These are phyloP conservation scores for Galleria mellonella DNA, from an alignment of 1,140 invertebrate genomes.

Conservation along the genomic window DNA sequence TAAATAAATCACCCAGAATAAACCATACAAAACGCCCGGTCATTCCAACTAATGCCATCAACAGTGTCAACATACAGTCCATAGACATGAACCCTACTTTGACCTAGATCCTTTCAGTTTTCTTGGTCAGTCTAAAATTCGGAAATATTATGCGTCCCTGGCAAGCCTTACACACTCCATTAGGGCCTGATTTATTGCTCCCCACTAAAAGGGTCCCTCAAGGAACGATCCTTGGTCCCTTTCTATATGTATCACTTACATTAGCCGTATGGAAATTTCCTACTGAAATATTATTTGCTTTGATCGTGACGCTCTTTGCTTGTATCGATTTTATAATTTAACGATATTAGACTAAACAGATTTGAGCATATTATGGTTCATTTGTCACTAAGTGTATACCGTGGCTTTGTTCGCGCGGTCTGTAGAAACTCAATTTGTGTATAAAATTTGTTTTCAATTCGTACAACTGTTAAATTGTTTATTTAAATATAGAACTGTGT, in stretches of 20 bases:
- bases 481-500: no score
- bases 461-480: no score
- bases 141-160: conserved; percentile 36
- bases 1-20: no score
- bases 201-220: conserved; percentile 54
- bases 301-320: conserved; percentile 5
- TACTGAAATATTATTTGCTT: conserved; percentile 24
- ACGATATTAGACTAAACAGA: no score
- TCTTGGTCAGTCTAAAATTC: conserved; percentile 37
- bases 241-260: conserved; percentile 31
- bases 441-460: no score
- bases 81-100: conserved; percentile 2
- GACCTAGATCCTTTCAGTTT: not conserved
- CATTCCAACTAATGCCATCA: not conserved
- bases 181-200: conserved; percentile 55
- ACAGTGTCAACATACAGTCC: not conserved
- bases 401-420: no score
- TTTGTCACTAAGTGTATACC: no score
- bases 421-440: no score
- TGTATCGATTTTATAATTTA: conserved; percentile 1
- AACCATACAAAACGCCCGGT: not conserved
- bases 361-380: no score
- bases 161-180: conserved; percentile 38
- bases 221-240: conserved; percentile 26
- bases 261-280: conserved; percentile 33